phyloP scores from a whole-genome alignment of 2,113 vertebrate species.

The Glaucomys volans region DNA sequence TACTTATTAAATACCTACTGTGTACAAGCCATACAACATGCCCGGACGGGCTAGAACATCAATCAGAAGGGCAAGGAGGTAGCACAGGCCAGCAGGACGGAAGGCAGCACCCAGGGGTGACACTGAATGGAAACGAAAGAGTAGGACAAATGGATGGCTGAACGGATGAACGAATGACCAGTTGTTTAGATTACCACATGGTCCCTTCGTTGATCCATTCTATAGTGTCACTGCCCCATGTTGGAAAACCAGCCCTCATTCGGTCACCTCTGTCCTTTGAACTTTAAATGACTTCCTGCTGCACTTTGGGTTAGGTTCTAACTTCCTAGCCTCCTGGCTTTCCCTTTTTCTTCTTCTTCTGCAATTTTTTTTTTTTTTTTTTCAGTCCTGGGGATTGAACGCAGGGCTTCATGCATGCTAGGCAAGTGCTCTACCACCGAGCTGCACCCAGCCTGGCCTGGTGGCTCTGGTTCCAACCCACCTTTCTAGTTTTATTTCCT shows the following conservation, averaged over 20 bases:
- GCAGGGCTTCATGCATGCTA: neutral
- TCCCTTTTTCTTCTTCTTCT: neutral
- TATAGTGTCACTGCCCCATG: neutral
- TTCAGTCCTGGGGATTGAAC: neutral
- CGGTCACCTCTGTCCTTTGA: no score
- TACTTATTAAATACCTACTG: neutral
- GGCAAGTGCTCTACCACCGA: no score
- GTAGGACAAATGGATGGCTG: no score
- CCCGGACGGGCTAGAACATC: neutral
- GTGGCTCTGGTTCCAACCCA: neutral
- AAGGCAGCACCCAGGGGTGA: no score
- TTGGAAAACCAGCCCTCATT: neutral
- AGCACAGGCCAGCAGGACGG: neutral
- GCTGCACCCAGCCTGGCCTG: neutral
- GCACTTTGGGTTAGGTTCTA: neutral
- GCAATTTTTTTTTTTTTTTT: no score
- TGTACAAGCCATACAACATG: neutral
- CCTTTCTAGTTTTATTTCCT: neutral
- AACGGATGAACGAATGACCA: neutral
- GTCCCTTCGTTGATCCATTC: neutral
- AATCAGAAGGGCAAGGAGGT: neutral
- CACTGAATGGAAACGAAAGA: neutral
- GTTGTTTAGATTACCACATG: neutral
- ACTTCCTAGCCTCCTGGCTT: neutral
- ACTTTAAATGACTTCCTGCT: neutral